These are phyloP conservation scores for Vandiemenella viatica DNA, from an alignment of 2,888 invertebrate genomes.

Conservation along the genomic window DNA sequence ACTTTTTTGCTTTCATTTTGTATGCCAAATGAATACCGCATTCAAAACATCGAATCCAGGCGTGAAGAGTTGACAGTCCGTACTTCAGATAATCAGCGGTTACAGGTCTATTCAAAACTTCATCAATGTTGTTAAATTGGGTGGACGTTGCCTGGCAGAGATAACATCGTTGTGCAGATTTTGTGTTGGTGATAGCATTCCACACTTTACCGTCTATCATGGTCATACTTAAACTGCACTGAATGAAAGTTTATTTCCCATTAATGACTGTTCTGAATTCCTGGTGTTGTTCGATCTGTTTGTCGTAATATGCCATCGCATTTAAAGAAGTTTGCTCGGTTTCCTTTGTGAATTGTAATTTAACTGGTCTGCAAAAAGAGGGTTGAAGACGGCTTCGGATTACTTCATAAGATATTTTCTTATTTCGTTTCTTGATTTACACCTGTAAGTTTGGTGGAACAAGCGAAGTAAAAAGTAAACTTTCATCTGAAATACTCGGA, in stretches of 20 bases:
- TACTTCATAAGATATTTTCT: no score
- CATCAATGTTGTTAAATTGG: background rate
- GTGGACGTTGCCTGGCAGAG: background rate
- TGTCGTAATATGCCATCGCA: background rate
- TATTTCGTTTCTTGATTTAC: no score
- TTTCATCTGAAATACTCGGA: no score
- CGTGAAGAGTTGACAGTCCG: background rate
- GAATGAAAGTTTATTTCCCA: background rate
- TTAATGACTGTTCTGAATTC: background rate
- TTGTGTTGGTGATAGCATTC: background rate
- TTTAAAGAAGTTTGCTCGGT: background rate
- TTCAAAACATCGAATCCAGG: background rate
- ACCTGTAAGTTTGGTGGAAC: no score
- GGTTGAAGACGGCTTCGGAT: no score
- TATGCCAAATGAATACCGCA: background rate
- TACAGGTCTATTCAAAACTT: background rate
- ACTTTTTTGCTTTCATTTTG: background rate
- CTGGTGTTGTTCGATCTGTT: background rate
- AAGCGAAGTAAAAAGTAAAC: no score
- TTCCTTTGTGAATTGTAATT: no score
- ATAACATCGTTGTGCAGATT: background rate
- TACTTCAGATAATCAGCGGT: background rate
- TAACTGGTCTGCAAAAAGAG: no score
- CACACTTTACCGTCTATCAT: background rate
- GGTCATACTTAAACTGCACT: background rate